A percentile compares a stretch with the other conserved stretches of the same genome.
Evolutionary conservation across 2,113 vertebrate genomes (phyloP).

Genomic region (Engraulis encrasicolus): DNA sequence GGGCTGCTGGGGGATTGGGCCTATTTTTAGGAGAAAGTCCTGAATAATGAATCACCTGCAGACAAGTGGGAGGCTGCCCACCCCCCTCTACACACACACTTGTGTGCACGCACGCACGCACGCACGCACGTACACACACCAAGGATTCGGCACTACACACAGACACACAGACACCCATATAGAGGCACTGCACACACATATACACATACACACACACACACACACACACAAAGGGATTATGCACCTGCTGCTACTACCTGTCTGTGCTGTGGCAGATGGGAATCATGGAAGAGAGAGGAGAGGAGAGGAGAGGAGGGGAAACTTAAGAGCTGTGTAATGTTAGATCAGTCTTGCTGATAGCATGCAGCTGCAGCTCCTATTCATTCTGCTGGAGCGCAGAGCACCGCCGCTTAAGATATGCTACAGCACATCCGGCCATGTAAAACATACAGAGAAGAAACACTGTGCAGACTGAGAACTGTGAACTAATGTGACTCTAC

Average conservation of each 20-base stretch:
- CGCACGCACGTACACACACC: conserved; percentile 23
- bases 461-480: too few species aligned
- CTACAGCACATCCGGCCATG: background rate
- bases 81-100: conserved; percentile 25
- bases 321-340: background rate
- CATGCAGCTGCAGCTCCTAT: background rate
- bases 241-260: background rate
- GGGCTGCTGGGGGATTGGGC: conserved; percentile 38
- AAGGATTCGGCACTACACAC: conserved; percentile 31
- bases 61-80: conserved; percentile 38
- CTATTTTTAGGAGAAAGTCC: conserved; percentile 67
- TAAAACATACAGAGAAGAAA: too few species aligned
- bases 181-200: conserved; percentile 26
- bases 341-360: background rate
- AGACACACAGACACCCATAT: conserved; percentile 18
- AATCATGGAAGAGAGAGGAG: background rate
- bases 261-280: background rate
- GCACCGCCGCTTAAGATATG: background rate
- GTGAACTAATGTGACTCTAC: too few species aligned
- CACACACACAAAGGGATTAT: conserved; percentile 8
- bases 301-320: too few species aligned
- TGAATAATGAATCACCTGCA: conserved; percentile 75
- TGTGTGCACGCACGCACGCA: too few species aligned
- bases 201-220: conserved; percentile 33
- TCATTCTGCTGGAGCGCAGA: background rate